Percentiles rank a stretch among this genome's conserved stretches.
Conservation (phyloP, 2,888 invertebrate species). For the Drosophila subsilvestris region DNA sequence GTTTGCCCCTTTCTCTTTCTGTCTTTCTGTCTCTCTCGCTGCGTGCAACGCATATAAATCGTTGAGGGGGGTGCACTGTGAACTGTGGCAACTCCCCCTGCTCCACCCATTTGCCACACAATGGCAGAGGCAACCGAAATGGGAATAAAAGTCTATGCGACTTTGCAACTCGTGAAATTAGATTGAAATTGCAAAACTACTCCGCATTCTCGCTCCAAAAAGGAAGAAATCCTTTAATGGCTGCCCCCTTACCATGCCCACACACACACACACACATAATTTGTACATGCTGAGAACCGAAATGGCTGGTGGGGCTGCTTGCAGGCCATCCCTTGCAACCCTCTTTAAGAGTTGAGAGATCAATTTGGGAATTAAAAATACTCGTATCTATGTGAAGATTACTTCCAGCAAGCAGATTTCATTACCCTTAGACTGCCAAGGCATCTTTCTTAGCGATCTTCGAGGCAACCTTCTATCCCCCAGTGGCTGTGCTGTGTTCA, state of each 20-base stretch:
- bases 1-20: slow-evolving; percentile 1
- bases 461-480: too few species aligned
- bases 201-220: background rate
- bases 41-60: slow-evolving; percentile 60
- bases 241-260: background rate
- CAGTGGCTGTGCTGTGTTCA: too few species aligned
- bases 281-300: slow-evolving; percentile 31
- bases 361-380: too few species aligned
- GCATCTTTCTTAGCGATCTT: too few species aligned
- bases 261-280: slow-evolving; percentile 20
- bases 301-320: background rate
- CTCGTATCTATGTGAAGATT: too few species aligned
- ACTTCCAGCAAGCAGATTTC: too few species aligned
- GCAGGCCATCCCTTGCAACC: background rate
- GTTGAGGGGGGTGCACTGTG: slow-evolving; percentile 28
- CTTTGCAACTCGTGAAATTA: slow-evolving; percentile 56
- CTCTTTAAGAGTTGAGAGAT: background rate
- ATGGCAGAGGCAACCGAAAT: slow-evolving; percentile 14
- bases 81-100: background rate
- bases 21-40: slow-evolving; percentile 1
- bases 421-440: too few species aligned
- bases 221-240: background rate
- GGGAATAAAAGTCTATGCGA: slow-evolving; percentile 45
- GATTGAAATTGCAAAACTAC: slow-evolving; percentile 47
- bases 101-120: background rate